A percentile compares a stretch with the other conserved stretches of the same genome.
phyloP scores from a whole-genome alignment of 2,113 vertebrate genomes.

The Tenrec ecaudatus region DNA sequence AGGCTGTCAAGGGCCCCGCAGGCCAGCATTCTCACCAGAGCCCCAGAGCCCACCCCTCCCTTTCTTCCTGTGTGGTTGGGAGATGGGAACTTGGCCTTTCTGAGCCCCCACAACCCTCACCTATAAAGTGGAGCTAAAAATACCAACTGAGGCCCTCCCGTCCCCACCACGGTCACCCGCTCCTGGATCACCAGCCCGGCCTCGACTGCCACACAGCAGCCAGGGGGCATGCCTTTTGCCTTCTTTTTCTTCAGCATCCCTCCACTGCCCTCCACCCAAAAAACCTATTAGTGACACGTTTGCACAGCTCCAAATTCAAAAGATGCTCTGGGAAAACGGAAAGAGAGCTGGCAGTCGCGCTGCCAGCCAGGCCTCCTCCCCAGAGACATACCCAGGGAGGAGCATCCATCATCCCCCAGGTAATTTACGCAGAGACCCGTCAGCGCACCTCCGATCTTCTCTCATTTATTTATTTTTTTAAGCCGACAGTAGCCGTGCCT shows the following conservation, averaged over 20 bases:
- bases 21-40: background rate
- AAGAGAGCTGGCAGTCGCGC: background rate
- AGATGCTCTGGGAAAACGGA: slow-evolving; percentile 22
- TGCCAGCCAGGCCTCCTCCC: background rate
- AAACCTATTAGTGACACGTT: slow-evolving; percentile 61
- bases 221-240: background rate
- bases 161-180: background rate
- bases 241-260: background rate
- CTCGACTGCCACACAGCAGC: background rate
- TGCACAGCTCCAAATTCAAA: slow-evolving; percentile 57
- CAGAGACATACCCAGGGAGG: background rate
- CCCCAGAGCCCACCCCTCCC: background rate
- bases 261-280: background rate
- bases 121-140: slow-evolving; percentile 4
- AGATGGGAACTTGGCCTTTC: background rate
- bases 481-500: background rate
- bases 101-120: background rate
- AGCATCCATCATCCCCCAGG: background rate
- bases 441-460: background rate
- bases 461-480: background rate
- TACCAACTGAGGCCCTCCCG: fast-evolving
- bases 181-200: background rate
- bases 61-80: background rate
- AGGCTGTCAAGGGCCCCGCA: background rate
- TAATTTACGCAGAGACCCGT: background rate